phyloP scores from a whole-genome alignment of 2,888 invertebrate genomes.

The Mystacides longicornis region DNA sequence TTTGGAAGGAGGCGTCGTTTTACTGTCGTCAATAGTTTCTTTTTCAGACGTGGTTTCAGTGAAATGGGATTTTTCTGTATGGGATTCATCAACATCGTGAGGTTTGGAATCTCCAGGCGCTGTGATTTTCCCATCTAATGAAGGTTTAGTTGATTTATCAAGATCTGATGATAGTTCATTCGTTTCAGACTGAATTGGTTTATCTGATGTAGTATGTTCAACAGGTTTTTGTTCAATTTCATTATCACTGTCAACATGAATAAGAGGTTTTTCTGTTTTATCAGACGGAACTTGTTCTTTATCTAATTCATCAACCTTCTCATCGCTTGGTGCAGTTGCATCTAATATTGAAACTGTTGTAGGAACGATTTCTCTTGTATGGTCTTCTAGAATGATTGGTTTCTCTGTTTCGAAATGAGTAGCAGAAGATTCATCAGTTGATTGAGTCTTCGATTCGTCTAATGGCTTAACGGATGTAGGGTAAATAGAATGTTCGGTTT shows the following conservation, averaged over 20 bases:
- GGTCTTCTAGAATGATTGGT: too few species aligned
- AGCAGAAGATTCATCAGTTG: not conserved
- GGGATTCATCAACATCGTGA: too few species aligned
- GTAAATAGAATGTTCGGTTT: too few species aligned
- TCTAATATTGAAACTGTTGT: not conserved
- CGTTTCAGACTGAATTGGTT: not conserved
- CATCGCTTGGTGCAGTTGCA: conserved; percentile 2
- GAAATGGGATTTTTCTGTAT: too few species aligned
- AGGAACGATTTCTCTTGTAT: not conserved
- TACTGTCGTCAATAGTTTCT: too few species aligned
- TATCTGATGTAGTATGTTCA: not conserved
- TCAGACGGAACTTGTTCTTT: conserved; percentile 14
- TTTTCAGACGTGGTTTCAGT: too few species aligned
- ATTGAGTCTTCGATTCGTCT: too few species aligned
- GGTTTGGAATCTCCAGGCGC: too few species aligned
- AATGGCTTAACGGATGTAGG: too few species aligned
- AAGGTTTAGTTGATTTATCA: not conserved
- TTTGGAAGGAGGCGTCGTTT: too few species aligned
- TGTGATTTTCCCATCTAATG: too few species aligned
- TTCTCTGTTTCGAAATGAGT: too few species aligned
- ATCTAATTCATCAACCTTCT: conserved; percentile 7
- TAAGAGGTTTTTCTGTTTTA: not conserved
- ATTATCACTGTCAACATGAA: not conserved
- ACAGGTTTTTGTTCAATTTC: not conserved
- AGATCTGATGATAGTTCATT: not conserved